phyloP scores from a whole-genome alignment of 2,797 vertebrate genomes.

The Enteromius mattozi region DNA sequence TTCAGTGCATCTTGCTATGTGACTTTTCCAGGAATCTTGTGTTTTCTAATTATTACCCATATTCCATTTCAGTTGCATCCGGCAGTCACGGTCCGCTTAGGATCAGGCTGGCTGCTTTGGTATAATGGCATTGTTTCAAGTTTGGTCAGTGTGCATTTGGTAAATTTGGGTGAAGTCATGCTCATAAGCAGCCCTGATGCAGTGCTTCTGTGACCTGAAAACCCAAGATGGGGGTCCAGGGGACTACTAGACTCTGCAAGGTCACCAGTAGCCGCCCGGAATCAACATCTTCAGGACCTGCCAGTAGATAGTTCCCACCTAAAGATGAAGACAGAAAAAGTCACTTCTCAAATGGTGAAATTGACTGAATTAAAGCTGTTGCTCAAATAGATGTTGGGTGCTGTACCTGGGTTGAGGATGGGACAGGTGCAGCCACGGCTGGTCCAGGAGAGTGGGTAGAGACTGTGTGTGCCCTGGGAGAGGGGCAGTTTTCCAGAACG shows the following conservation, averaged over 20 bases:
- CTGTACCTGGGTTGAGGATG: conserved; percentile 87
- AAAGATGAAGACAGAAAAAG: not conserved
- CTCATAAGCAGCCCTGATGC: conserved; percentile 81
- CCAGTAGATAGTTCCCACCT: conserved; percentile 89
- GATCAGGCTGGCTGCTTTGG: conserved; percentile 3
- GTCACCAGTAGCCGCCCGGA: conserved; percentile 86
- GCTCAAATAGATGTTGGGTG: not conserved
- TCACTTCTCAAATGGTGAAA: not conserved
- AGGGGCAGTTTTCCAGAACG: conserved; percentile 79
- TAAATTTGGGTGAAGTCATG: not conserved
- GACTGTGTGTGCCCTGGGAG: conserved; percentile 78
- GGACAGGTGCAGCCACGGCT: conserved; percentile 91
- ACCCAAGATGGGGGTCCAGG: conserved; percentile 84
- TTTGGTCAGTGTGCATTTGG: not conserved
- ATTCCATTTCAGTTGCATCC: not conserved
- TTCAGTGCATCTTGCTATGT: not conserved
- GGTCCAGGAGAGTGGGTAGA: conserved; percentile 91
- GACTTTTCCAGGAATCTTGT: not conserved
- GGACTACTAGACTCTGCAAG: conserved; percentile 86
- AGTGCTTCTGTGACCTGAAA: conserved; percentile 82
- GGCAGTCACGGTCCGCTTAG: not conserved
- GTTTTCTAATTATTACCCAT: not conserved
- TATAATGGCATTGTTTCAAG: conserved; percentile 27
- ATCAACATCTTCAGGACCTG: conserved; percentile 83
- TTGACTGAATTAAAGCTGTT: not conserved